phyloP scores from a whole-genome alignment of 2,797 vertebrate genomes.

The Epinephelus awoara region DNA sequence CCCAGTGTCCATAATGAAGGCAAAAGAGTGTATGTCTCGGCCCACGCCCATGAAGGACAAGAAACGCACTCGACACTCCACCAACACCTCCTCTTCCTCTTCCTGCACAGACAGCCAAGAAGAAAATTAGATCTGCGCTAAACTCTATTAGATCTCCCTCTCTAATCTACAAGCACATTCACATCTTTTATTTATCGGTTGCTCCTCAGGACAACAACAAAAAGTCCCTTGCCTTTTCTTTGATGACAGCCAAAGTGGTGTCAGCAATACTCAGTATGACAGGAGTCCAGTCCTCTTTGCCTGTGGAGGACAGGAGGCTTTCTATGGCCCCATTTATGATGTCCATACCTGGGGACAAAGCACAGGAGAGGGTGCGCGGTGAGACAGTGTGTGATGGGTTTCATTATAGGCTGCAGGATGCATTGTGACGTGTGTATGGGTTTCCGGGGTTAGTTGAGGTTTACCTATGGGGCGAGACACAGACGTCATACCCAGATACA shows the following conservation, averaged over 20 bases:
- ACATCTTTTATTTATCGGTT: slow-evolving; percentile 28
- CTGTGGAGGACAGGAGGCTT: slow-evolving; percentile 89
- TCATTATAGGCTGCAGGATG: neutral
- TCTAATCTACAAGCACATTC: slow-evolving; percentile 16
- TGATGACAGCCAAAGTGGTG: slow-evolving; percentile 96
- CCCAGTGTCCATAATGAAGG: slow-evolving; percentile 98
- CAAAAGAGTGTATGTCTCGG: slow-evolving; percentile 94
- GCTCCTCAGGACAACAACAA: neutral
- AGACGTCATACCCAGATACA: slow-evolving; percentile 93
- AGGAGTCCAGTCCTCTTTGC: slow-evolving; percentile 93
- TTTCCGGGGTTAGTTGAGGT: neutral
- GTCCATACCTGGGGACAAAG: slow-evolving; percentile 91
- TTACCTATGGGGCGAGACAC: slow-evolving; percentile 96
- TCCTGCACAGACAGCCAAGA: slow-evolving; percentile 72
- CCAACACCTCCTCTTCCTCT: slow-evolving; percentile 93
- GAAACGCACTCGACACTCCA: slow-evolving; percentile 97
- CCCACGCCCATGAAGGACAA: slow-evolving; percentile 99
- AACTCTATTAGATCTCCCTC: slow-evolving; percentile 6
- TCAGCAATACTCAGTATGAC: slow-evolving; percentile 97
- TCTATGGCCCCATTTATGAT: slow-evolving; percentile 97
- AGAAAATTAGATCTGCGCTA: neutral
- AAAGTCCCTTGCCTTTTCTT: slow-evolving; percentile 87
- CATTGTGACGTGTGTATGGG: neutral
- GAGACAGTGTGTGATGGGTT: neutral
- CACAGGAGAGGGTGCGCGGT: slow-evolving; percentile 12